Conservation (phyloP, 1,140 invertebrate genomes). For the Dufourea novaeangliae region DNA sequence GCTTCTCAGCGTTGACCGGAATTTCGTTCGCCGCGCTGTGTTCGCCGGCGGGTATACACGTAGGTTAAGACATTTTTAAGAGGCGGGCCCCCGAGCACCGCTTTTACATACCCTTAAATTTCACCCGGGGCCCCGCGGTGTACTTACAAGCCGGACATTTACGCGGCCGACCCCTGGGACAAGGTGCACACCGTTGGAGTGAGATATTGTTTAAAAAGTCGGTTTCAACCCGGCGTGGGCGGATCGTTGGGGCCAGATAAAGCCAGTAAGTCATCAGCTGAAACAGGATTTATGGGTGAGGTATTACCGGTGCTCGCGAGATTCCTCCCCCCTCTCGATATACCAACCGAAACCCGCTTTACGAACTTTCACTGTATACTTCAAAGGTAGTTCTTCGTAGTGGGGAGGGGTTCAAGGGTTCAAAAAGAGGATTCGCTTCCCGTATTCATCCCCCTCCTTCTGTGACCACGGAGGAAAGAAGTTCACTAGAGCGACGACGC, state of each 20-base stretch:
- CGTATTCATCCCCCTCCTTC: background rate
- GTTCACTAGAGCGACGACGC: too few species aligned
- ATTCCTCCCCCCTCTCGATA: background rate
- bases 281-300: slow-evolving; percentile 31
- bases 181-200: slow-evolving; percentile 40
- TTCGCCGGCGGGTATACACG: background rate
- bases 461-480: too few species aligned
- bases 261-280: slow-evolving; percentile 41
- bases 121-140: slow-evolving; percentile 15
- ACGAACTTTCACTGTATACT: slow-evolving; percentile 51
- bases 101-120: slow-evolving; percentile 9
- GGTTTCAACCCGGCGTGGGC: slow-evolving; percentile 22
- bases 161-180: slow-evolving; percentile 1
- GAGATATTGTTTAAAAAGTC: slow-evolving; percentile 48
- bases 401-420: slow-evolving; percentile 42
- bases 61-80: slow-evolving; percentile 32
- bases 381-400: too few species aligned
- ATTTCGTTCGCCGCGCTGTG: too few species aligned
- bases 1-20: too few species aligned
- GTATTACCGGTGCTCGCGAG: slow-evolving; percentile 18
- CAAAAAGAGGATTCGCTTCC: background rate
- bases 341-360: too few species aligned
- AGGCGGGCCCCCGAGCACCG: background rate
- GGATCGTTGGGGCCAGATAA: slow-evolving; percentile 33
- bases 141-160: slow-evolving; percentile 42